Conservation (phyloP, 2,797 vertebrate genomes). For the Amazona finschi region DNA sequence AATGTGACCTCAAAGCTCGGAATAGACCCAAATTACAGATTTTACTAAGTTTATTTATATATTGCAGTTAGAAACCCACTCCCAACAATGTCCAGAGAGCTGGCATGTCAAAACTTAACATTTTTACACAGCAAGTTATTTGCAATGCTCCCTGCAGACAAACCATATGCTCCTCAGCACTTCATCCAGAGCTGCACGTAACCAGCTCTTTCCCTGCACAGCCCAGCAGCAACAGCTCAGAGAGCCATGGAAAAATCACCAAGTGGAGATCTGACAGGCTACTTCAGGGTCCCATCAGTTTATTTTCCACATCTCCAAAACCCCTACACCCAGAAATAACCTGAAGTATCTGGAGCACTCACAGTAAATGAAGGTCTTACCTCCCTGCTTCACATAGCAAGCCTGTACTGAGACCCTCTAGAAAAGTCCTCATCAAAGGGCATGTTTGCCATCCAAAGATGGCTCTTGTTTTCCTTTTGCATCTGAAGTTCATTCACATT, state of each 20-base stretch:
- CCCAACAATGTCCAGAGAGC: background rate
- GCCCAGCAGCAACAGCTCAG: fast-evolving
- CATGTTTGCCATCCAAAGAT: background rate
- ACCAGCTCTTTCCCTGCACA: background rate
- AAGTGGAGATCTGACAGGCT: fast-evolving
- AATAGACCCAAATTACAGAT: background rate
- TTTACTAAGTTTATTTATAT: background rate
- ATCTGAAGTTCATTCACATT: background rate
- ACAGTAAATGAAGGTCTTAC: fast-evolving
- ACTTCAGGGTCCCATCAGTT: background rate
- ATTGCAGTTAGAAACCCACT: background rate
- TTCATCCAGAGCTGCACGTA: background rate
- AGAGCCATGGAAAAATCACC: fast-evolving
- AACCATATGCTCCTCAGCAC: background rate
- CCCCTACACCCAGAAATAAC: background rate
- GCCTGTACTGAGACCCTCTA: no score
- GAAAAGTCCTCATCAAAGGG: background rate
- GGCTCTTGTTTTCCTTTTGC: background rate
- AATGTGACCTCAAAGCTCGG: fast-evolving
- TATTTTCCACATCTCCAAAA: background rate
- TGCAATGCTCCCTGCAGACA: fast-evolving
- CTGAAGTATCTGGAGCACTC: background rate
- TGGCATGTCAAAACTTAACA: fast-evolving
- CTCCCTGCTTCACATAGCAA: background rate
- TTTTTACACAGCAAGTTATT: background rate